Conservation (phyloP, 1,140 invertebrate species). For the Paraescarpia echinospica region DNA sequence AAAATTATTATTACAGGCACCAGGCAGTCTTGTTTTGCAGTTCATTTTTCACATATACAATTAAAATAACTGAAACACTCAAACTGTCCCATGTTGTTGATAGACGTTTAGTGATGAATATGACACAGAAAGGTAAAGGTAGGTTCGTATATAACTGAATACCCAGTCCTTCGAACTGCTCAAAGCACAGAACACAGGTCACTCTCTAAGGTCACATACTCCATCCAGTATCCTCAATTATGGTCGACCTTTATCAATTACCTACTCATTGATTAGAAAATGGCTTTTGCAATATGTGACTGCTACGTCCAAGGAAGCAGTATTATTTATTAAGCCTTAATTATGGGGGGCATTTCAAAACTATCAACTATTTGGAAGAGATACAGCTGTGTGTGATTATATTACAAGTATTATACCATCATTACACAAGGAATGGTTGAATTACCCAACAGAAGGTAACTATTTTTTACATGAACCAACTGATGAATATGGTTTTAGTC, state of each 20-base stretch:
- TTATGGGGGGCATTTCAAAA: neutral
- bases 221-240: neutral
- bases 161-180: too few species aligned
- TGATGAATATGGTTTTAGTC: too few species aligned
- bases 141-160: too few species aligned
- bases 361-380: neutral
- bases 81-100: too few species aligned
- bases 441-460: too few species aligned
- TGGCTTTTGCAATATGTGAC: neutral
- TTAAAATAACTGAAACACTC: neutral
- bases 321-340: neutral
- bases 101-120: too few species aligned
- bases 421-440: too few species aligned
- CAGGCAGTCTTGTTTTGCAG: neutral
- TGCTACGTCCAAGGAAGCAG: neutral
- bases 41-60: neutral
- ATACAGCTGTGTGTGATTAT: neutral
- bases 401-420: too few species aligned
- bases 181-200: too few species aligned
- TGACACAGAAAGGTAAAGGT: too few species aligned
- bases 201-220: neutral
- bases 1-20: neutral
- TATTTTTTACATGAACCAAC: too few species aligned
- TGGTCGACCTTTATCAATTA: neutral
- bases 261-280: neutral